Percentiles rank a stretch among this genome's conserved stretches.
phyloP scores from a whole-genome alignment of 2,797 vertebrate genomes.

The Cygnus olor region DNA sequence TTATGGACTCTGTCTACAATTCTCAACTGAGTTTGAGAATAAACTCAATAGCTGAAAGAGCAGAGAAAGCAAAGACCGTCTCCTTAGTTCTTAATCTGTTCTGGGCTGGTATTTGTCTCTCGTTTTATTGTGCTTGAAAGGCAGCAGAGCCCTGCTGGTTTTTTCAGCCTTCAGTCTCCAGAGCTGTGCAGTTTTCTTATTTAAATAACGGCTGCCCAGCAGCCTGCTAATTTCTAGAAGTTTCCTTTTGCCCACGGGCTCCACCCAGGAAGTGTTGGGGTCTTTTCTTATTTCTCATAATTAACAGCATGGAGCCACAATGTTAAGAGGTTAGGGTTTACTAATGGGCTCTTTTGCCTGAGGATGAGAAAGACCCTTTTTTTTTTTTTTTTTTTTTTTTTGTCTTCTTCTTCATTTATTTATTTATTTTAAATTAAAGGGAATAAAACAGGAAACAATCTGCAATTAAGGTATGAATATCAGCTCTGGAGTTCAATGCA shows the following conservation, averaged over 20 bases:
- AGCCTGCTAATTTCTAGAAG: not conserved
- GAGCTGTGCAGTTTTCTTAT: not conserved
- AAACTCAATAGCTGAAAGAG: conserved; percentile 24
- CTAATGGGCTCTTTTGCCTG: not conserved
- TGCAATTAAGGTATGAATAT: not conserved
- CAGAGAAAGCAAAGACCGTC: conserved; percentile 30
- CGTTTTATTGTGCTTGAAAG: not conserved
- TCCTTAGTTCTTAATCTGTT: conserved; percentile 2
- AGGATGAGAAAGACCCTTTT: not conserved
- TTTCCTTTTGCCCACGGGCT: not conserved
- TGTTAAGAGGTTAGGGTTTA: not conserved
- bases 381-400: not conserved
- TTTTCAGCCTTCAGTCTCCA: conserved; percentile 9
- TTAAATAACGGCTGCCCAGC: not conserved
- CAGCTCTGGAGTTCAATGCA: not conserved
- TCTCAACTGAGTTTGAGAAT: not conserved
- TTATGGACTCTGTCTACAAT: not conserved
- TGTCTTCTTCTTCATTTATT: not conserved
- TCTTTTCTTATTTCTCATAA: conserved; percentile 21
- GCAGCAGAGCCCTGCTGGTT: not conserved
- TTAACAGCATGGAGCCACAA: not conserved
- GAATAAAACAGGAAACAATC: not conserved
- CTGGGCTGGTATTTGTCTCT: not conserved
- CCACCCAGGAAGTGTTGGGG: not conserved
- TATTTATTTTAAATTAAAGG: not conserved